These are phyloP conservation scores for Lumbricus terrestris DNA, from an alignment of 2,888 invertebrate genomes.

Conservation along the genomic window DNA sequence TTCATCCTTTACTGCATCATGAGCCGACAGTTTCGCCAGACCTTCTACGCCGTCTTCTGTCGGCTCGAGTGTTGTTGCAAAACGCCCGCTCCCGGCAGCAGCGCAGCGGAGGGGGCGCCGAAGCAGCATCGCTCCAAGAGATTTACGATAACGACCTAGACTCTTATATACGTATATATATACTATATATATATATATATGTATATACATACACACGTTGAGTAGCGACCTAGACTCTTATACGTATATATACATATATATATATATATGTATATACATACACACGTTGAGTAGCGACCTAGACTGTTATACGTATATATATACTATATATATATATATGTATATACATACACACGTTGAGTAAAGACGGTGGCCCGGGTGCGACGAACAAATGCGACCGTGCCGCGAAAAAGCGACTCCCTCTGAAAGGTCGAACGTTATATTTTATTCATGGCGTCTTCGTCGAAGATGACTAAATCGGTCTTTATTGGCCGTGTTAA, in stretches of 20 bases:
- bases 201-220: too few relatives aligned
- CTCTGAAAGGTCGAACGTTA: background rate
- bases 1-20: slow-evolving; percentile 90
- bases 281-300: too few relatives aligned
- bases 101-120: background rate
- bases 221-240: too few relatives aligned
- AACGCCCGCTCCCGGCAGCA: background rate
- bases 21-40: slow-evolving; percentile 85
- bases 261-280: too few relatives aligned
- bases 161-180: too few relatives aligned
- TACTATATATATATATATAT: too few relatives aligned
- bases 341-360: too few relatives aligned
- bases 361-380: background rate
- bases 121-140: background rate
- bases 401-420: background rate
- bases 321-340: too few relatives aligned
- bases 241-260: too few relatives aligned
- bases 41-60: slow-evolving; percentile 55
- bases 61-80: slow-evolving; percentile 32
- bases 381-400: background rate
- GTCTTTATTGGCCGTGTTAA: background rate
- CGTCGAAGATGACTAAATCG: background rate
- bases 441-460: background rate
- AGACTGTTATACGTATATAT: too few relatives aligned
- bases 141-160: background rate